Percentiles rank a stretch among this genome's conserved stretches.
These are phyloP conservation scores for Kuschelorhynchus macadamiae DNA, from an alignment of 2,888 invertebrate species.

Conservation along the genomic window DNA sequence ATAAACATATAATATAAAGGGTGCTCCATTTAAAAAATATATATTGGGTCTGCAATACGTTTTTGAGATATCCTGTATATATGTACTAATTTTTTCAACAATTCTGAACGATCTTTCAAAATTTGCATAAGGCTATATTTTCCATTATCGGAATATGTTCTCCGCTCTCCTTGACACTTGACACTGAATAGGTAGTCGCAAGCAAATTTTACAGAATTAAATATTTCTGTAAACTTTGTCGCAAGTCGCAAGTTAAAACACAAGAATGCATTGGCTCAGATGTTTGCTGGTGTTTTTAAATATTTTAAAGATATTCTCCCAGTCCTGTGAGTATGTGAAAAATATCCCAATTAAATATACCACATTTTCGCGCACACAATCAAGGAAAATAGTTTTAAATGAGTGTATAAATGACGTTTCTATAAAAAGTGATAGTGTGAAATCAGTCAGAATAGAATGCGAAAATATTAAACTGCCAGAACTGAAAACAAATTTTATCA, in stretches of 20 bases:
- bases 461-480: not conserved
- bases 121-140: too few relatives aligned
- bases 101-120: too few relatives aligned
- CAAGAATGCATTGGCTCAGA: not conserved
- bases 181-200: too few relatives aligned
- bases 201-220: too few relatives aligned
- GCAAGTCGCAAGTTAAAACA: not conserved
- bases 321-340: not conserved
- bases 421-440: not conserved
- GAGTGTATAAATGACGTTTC: constrained; percentile 1
- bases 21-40: too few relatives aligned
- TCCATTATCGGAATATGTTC: too few relatives aligned
- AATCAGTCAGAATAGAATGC: not conserved
- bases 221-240: too few relatives aligned
- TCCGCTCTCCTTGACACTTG: too few relatives aligned
- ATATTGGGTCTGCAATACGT: too few relatives aligned
- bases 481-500: constrained; percentile 10
- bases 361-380: not conserved
- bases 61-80: too few relatives aligned
- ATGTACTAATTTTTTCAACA: too few relatives aligned
- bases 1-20: too few relatives aligned
- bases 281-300: not conserved
- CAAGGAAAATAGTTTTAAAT: not conserved
- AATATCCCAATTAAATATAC: not conserved
- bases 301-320: not conserved